These are phyloP conservation scores for Octopus bimaculoides DNA, from an alignment of 1,140 invertebrate species.

Conservation along the genomic window DNA sequence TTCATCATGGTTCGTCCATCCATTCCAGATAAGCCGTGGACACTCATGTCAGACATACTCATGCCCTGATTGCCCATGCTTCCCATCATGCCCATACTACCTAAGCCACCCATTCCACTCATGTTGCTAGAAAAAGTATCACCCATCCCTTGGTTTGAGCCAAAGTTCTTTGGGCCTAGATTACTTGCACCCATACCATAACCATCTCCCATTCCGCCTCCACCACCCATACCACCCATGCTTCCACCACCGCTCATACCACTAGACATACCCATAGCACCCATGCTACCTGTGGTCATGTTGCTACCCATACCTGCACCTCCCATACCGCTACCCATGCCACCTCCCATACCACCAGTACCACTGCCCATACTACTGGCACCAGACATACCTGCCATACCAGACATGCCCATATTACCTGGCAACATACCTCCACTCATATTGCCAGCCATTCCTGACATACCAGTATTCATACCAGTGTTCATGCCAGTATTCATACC, in stretches of 20 bases:
- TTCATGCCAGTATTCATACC: not conserved
- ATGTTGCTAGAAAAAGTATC: conserved; percentile 12
- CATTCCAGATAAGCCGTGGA: conserved; percentile 17
- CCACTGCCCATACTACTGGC: conserved; percentile 19
- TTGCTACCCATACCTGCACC: not conserved
- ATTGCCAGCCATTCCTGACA: conserved; percentile 28
- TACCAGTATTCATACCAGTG: conserved; percentile 26
- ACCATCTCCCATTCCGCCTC: conserved; percentile 10
- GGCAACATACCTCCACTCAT: conserved; percentile 25
- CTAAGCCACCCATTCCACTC: conserved; percentile 13
- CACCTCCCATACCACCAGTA: conserved; percentile 19
- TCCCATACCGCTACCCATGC: conserved; percentile 17
- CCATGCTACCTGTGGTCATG: conserved; percentile 1
- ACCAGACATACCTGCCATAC: conserved; percentile 23
- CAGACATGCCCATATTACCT: conserved; percentile 30
- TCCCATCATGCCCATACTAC: conserved; percentile 10
- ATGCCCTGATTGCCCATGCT: conserved; percentile 14
- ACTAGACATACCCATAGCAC: conserved; percentile 5
- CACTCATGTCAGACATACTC: conserved; percentile 2
- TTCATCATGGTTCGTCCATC: conserved; percentile 6
- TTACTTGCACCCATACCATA: conserved; percentile 8
- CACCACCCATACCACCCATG: conserved; percentile 8
- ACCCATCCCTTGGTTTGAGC: conserved; percentile 13
- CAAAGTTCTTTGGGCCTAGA: conserved; percentile 12
- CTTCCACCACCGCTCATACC: not conserved